Conservation (phyloP, 2,888 invertebrate genomes). For the Dorcus parallelipipedus region DNA sequence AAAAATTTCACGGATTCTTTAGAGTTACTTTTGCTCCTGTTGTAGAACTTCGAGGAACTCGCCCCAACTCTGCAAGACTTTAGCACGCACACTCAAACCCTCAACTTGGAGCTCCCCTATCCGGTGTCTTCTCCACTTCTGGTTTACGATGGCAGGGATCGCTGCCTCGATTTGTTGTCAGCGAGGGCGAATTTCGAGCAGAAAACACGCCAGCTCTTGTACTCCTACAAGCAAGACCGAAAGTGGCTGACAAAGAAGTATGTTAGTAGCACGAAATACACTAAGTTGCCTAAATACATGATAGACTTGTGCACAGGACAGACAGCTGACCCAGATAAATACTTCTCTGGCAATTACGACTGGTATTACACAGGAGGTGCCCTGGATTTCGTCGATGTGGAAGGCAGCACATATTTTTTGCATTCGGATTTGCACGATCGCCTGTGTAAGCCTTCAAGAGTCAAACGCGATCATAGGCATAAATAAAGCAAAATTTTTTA, state of each 20-base stretch:
- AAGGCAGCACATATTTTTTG: background rate
- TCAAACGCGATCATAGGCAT: background rate
- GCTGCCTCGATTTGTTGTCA: slow-evolving; percentile 9
- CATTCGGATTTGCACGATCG: background rate
- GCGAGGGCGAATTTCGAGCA: slow-evolving; percentile 8
- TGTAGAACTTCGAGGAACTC: slow-evolving; percentile 6
- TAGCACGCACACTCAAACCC: background rate
- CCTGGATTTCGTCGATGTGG: background rate
- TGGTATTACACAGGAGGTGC: slow-evolving; percentile 21
- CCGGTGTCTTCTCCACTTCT: slow-evolving; percentile 9
- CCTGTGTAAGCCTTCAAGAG: slow-evolving; percentile 1
- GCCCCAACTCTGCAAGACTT: slow-evolving; percentile 12
- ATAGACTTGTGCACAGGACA: slow-evolving; percentile 12
- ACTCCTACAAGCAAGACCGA: slow-evolving; percentile 12
- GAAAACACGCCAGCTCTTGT: slow-evolving; percentile 1
- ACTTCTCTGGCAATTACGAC: slow-evolving; percentile 16
- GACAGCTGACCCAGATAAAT: slow-evolving; percentile 16
- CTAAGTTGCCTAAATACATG: slow-evolving; percentile 14
- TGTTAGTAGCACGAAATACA: slow-evolving; percentile 10
- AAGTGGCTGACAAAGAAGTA: slow-evolving; percentile 13
- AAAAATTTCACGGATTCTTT: background rate
- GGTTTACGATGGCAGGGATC: slow-evolving; percentile 5
- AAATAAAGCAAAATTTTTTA: no score
- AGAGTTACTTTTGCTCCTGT: background rate
- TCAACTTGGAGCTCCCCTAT: slow-evolving; percentile 12